Base-by-base conservation (phyloP, 2,888 invertebrate species). In the Leucophora obtusa region DNA sequence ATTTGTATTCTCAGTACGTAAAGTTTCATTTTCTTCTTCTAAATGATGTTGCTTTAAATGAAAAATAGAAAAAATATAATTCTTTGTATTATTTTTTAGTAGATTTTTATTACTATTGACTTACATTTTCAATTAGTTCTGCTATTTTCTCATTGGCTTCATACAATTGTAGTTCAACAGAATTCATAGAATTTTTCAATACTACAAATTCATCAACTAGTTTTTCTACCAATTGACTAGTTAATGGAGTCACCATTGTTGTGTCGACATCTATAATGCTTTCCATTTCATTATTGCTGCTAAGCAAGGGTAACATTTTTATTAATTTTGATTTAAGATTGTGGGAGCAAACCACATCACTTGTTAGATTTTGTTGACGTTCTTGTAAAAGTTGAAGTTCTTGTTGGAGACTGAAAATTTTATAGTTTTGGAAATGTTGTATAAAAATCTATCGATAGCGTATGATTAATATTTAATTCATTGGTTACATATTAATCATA, bases 141-240 rank as follows among this genome's bases (percentile, higher is more conserved):
- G 90, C 85, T 71, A 90, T 90, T 85, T 90, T 90, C 82, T 90
- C 90, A 79, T 90, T 90, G 15, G 90, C 90, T 81, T 90, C 90
- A 76, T 90, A 90, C 35, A 90, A 83, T 78, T 90, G 90, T 47
- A 90, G 82, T 66, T 90, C 90, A 11, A 89, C 89, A 2, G 86
- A 83, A 68, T 86, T 89, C 75, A 89, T 85, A 18, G 86, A 84
- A 38, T 87, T 85, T 72, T 89, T 90, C 7, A 90, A 83, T 5
- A 87, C 83, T 9, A 89, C 79, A 78, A 90, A 90, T 76, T 90
- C 90, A 9, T 86, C 86, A 0, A 90, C 86, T 11, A 90, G 84
- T 65, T 88, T 88, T 68, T 90, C 89, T 1, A 90, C 86, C 28
- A 89, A 84, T 43, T 86, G 86, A 65, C 85, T 87, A 8, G 89